A percentile compares a stretch with the other conserved stretches of the same genome.
These are phyloP conservation scores for Peromyscus melanophrys DNA, from an alignment of 2,797 vertebrate genomes.

Conservation along the genomic window DNA sequence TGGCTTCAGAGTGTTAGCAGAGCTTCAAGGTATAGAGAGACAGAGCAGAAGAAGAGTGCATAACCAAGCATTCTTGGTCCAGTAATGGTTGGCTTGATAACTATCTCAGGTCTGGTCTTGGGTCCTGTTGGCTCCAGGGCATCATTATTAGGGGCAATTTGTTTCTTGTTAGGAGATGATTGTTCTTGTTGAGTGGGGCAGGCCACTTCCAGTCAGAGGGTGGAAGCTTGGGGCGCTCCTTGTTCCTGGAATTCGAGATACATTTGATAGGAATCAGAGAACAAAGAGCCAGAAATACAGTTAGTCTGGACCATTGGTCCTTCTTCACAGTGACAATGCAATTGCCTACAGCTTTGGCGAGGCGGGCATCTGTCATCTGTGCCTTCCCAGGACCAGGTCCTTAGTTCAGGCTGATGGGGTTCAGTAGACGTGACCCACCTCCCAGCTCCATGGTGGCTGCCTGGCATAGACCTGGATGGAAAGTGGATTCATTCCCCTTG, in stretches of 20 bases:
- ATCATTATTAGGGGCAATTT: not conserved
- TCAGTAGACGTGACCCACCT: not conserved
- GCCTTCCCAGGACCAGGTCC: not conserved
- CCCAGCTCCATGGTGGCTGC: not conserved
- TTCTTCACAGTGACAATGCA: not conserved
- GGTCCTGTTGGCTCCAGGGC: not conserved
- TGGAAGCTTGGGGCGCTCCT: not conserved
- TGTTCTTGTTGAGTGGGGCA: not conserved
- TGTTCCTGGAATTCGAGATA: not conserved
- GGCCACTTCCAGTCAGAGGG: not conserved
- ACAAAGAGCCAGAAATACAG: not conserved
- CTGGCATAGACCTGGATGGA: not conserved
- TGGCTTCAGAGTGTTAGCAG: no score
- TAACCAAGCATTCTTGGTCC: not conserved
- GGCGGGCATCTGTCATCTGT: not conserved
- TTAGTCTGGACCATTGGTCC: not conserved
- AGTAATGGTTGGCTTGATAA: not conserved
- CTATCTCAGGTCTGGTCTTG: not conserved
- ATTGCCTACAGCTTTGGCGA: no score
- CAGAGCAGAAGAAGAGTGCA: not conserved
- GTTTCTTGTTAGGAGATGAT: not conserved
- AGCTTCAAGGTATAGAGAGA: not conserved
- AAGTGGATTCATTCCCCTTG: not conserved
- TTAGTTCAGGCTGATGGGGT: not conserved
- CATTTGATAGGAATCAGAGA: not conserved